phyloP scores from a whole-genome alignment of 1,140 invertebrate genomes.

The Cheumatopsyche charites region DNA sequence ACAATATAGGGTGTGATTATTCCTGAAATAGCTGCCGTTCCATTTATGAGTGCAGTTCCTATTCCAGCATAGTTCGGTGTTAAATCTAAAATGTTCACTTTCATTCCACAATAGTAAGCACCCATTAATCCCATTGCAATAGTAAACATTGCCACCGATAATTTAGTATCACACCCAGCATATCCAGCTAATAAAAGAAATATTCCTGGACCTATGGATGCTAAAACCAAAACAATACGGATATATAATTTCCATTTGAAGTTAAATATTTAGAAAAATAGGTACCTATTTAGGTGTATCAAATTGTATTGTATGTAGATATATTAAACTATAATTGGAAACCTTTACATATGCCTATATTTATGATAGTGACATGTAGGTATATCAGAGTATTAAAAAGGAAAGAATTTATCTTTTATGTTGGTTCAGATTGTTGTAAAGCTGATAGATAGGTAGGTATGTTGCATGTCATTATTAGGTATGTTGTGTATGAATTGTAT shows the following conservation, averaged over 20 bases:
- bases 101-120: slow-evolving; percentile 70
- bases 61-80: slow-evolving; percentile 79
- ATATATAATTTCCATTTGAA: too few relatives aligned
- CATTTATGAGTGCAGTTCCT: slow-evolving; percentile 80
- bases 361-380: too few relatives aligned
- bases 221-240: slow-evolving; percentile 50
- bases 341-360: too few relatives aligned
- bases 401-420: too few relatives aligned
- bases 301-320: neutral
- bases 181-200: slow-evolving; percentile 67
- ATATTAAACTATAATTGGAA: too few relatives aligned
- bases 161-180: slow-evolving; percentile 60
- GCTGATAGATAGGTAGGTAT: too few relatives aligned
- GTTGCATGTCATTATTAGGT: too few relatives aligned
- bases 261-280: too few relatives aligned
- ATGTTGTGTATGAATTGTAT: neutral
- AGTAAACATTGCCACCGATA: slow-evolving; percentile 67
- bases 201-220: slow-evolving; percentile 63
- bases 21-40: slow-evolving; percentile 76
- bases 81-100: slow-evolving; percentile 79
- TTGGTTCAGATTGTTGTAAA: too few relatives aligned
- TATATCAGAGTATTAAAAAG: too few relatives aligned
- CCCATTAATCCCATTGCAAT: slow-evolving; percentile 74
- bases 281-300: neutral
- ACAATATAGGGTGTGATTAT: slow-evolving; percentile 78